These are phyloP conservation scores for Plestiodon gilberti DNA, from an alignment of 2,113 vertebrate genomes.

Conservation along the genomic window DNA sequence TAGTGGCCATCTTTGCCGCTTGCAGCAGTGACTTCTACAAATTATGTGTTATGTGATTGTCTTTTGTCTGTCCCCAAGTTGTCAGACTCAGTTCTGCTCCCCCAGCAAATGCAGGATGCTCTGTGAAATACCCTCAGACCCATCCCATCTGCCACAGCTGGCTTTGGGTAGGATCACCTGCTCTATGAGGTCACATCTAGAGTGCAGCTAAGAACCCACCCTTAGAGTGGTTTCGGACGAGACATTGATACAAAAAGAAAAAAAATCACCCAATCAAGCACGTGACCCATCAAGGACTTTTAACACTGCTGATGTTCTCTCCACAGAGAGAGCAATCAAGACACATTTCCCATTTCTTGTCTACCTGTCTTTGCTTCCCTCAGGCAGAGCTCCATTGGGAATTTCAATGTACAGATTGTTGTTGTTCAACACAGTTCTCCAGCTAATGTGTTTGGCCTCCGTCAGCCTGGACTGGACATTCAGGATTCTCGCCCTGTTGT, in stretches of 20 bases:
- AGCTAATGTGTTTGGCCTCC: conserved; percentile 86
- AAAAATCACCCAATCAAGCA: neutral
- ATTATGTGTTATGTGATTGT: too few relatives aligned
- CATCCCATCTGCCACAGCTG: neutral
- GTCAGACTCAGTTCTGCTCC: neutral
- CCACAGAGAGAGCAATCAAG: too few relatives aligned
- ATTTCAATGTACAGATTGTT: conserved; percentile 92
- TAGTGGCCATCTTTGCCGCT: too few relatives aligned
- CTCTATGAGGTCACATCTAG: too few relatives aligned
- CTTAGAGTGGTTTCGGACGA: neutral
- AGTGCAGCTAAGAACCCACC: neutral
- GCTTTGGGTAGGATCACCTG: too few relatives aligned
- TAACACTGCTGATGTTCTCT: neutral
- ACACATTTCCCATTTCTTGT: neutral
- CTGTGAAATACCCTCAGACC: neutral
- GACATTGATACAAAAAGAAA: neutral
- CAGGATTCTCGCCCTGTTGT: conserved; percentile 89
- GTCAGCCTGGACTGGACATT: conserved; percentile 89
- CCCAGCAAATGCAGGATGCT: neutral
- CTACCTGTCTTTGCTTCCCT: conserved; percentile 98
- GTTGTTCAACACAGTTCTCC: conserved; percentile 91
- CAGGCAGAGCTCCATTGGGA: conserved; percentile 90
- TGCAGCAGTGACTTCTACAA: too few relatives aligned
- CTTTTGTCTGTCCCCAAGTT: too few relatives aligned
- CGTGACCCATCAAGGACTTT: neutral